A percentile compares a stretch with the other conserved stretches of the same genome.
phyloP scores from a whole-genome alignment of 1,140 invertebrate species.

The Panonychus citri region DNA sequence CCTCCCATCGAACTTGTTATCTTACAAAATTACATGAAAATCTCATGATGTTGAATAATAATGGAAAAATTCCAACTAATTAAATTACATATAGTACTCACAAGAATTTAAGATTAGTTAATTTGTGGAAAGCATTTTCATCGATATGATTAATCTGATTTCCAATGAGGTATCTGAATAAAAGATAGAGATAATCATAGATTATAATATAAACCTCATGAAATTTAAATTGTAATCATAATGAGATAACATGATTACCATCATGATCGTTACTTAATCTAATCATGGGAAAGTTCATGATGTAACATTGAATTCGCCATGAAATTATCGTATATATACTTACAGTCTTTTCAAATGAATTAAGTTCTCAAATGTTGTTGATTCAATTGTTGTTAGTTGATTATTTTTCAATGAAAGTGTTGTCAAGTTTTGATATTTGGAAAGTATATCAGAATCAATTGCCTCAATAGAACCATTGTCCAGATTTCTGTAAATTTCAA shows the following conservation, averaged over 20 bases:
- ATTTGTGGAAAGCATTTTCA: neutral
- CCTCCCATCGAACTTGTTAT: no score
- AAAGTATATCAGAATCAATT: neutral
- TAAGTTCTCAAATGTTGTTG: neutral
- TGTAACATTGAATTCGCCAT: neutral
- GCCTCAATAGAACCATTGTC: neutral
- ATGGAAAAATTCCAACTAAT: neutral
- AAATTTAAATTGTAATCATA: neutral
- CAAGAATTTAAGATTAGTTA: neutral
- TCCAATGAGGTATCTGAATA: neutral
- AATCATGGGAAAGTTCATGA: no score
- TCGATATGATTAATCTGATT: neutral
- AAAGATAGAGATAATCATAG: neutral
- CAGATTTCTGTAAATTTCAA: neutral
- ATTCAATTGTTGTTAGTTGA: neutral
- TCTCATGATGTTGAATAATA: neutral
- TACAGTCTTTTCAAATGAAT: neutral
- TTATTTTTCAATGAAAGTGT: neutral
- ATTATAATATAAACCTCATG: neutral
- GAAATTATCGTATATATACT: neutral
- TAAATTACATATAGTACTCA: neutral
- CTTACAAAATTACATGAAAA: no score
- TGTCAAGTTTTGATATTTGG: neutral
- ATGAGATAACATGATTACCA: no score
- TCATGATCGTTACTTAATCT: no score